Base-by-base conservation (phyloP, 2,888 invertebrate genomes). In the Phragmatobia fuliginosa region DNA sequence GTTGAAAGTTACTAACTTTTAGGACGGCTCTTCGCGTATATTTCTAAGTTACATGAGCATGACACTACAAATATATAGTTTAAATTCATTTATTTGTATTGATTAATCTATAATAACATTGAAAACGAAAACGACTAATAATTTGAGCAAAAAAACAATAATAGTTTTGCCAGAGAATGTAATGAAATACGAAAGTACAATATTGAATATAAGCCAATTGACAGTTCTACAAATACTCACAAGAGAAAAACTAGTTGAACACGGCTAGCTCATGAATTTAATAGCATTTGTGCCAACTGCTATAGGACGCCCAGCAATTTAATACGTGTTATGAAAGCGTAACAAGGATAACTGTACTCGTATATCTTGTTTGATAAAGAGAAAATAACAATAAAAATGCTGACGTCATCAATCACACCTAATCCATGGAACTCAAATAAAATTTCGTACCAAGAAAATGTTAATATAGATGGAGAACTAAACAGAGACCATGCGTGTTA, bases 241-340 rank as follows among this genome's bases (percentile, higher is more conserved):
- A 52, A 52, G 45, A 49, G 45, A 52, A 25, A 52, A 32, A 31
- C 32, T 31, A 28, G 18, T 18, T 59, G 32, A 59, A 32, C 32
- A 32, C 31, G 59, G 59, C 25, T 25, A 25, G 52, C 52, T 52
- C 52, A 25, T 52, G 52, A 52, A 52, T 52, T 52, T 52, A 52
- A 52, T 25, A 52, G 25, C 25, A 14, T 52, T 52, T 52, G 25
- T 52, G 25, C 52, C 25, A 11, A 52, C n/a, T 52, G 52, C 52
- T 52, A 52, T 52, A 25, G 25, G 52, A 52, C 25, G 4, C 25
- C 52, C 25, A 25, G 52, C 25, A 25, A 52, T 52, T 52, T 52
- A 52, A 52, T 25, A 52, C 25, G 25, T 52, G 52, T 52, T 52
- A 25, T 52, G 52, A 52, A 25, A 52, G 14, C 25, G 25, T 52